Evolutionary conservation across 1,140 invertebrate genomes (phyloP).

Genomic region (Brachystomella parvula): DNA sequence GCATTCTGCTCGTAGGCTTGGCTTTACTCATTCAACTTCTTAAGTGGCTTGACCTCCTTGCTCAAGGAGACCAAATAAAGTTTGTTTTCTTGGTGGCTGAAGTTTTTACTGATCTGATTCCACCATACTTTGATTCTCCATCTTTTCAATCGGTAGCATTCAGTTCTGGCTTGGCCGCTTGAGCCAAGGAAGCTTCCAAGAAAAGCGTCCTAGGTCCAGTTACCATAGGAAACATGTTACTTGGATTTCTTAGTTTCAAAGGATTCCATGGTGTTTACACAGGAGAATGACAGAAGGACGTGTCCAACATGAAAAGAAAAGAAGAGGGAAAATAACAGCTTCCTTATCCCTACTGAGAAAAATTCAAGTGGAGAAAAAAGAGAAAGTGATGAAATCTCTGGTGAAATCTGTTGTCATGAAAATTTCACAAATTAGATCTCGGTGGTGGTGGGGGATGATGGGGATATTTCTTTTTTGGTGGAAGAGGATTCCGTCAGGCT

Average conservation of each 20-base stretch:
- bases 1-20: neutral
- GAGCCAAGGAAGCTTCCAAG: too few relatives aligned
- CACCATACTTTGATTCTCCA: conserved; percentile 3
- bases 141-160: neutral
- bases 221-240: too few relatives aligned
- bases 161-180: too few relatives aligned
- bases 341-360: neutral
- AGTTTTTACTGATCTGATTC: conserved; percentile 1
- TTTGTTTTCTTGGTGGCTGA: neutral
- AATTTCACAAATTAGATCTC: too few relatives aligned
- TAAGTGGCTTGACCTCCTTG: conserved; percentile 10
- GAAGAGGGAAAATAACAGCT: conserved; percentile 24
- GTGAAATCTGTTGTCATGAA: too few relatives aligned
- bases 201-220: too few relatives aligned
- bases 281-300: conserved; percentile 27
- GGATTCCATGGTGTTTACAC: conserved; percentile 28
- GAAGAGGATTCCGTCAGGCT: too few relatives aligned
- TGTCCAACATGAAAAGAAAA: conserved; percentile 25
- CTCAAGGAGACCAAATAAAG: neutral
- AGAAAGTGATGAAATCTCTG: conserved; percentile 38
- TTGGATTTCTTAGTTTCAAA: too few relatives aligned
- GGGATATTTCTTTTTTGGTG: too few relatives aligned
- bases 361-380: conserved; percentile 31
- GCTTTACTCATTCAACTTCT: neutral
- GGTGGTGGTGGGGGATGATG: too few relatives aligned